Evolutionary conservation across 2,113 vertebrate genomes (phyloP).

Genomic region (Tupaia tana): DNA sequence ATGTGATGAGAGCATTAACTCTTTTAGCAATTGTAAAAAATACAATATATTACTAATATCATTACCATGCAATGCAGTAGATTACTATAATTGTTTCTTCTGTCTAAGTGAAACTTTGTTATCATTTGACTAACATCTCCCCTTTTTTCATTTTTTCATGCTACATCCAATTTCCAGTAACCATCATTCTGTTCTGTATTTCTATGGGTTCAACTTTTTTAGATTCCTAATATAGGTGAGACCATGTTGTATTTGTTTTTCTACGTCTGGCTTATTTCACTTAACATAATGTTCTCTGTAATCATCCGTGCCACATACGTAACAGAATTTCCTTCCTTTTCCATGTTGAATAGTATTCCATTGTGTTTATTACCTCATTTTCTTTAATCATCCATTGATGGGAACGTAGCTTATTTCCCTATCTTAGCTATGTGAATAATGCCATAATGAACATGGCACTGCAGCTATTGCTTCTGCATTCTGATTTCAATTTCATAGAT

Average conservation of each 20-base stretch:
- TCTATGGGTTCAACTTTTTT: not conserved
- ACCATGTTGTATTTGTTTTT: not conserved
- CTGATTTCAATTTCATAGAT: not conserved
- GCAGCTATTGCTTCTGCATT: not conserved
- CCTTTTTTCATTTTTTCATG: not conserved
- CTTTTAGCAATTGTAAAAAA: not conserved
- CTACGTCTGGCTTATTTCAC: not conserved
- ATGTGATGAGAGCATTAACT: not conserved
- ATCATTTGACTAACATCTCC: not conserved
- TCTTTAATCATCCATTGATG: not conserved
- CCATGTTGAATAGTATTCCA: not conserved
- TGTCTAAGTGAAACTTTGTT: not conserved
- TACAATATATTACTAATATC: not conserved
- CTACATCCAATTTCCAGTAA: not conserved
- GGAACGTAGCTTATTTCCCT: accelerated
- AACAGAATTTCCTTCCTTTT: not conserved
- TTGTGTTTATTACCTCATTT: too few relatives aligned
- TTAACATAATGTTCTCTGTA: not conserved
- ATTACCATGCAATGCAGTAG: not conserved
- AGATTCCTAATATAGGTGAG: not conserved
- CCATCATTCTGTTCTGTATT: not conserved
- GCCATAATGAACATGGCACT: not conserved
- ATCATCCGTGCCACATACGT: not conserved
- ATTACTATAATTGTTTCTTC: not conserved
- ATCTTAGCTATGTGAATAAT: not conserved